These are phyloP conservation scores for Tragelaphus oryx DNA, from an alignment of 2,797 vertebrate species.

Conservation along the genomic window DNA sequence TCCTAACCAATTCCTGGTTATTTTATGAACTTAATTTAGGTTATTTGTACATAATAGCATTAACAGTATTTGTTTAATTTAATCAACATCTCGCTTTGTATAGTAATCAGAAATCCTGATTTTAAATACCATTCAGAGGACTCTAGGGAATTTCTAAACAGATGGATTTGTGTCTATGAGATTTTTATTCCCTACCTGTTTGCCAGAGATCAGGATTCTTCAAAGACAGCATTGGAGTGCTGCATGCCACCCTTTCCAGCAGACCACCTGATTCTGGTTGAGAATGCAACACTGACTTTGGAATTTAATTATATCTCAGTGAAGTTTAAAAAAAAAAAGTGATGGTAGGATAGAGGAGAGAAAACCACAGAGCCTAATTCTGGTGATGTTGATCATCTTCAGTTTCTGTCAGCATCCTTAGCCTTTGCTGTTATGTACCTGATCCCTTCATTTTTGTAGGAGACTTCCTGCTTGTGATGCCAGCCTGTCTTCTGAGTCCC, in stretches of 20 bases:
- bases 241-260: neutral
- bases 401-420: neutral
- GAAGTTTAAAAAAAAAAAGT: neutral
- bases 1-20: too few species aligned
- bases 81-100: slow-evolving; percentile 62
- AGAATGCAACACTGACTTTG: neutral
- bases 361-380: neutral
- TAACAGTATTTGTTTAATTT: slow-evolving; percentile 56
- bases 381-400: neutral
- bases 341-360: neutral
- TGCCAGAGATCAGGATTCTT: slow-evolving; percentile 25
- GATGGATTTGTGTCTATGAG: slow-evolving; percentile 24
- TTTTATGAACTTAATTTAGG: slow-evolving; percentile 52
- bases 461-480: neutral
- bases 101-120: slow-evolving; percentile 53
- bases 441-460: neutral
- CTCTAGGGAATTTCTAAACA: slow-evolving; percentile 63
- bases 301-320: neutral
- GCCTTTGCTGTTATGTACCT: neutral
- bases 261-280: neutral
- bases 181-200: neutral
- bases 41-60: slow-evolving; percentile 65
- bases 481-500: neutral
- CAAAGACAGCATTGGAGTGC: neutral
- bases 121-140: slow-evolving; percentile 67